Evolutionary conservation across 1,140 invertebrate genomes (phyloP), one percentile per base, ranked within the genome.

Genomic region (Parapsyche elsis): DNA sequence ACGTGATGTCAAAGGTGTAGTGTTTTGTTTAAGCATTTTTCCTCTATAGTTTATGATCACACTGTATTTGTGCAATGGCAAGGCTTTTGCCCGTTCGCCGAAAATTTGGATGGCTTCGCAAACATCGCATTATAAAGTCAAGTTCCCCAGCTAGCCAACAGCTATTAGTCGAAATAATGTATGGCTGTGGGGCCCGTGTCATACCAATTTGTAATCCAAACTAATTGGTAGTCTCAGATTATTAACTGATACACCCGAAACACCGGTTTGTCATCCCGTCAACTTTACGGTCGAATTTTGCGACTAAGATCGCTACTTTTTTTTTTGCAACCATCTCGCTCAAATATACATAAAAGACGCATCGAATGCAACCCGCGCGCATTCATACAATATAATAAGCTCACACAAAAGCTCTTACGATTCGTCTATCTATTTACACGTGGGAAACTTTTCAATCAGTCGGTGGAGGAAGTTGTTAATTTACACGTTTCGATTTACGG

Each of bases 161-260:
- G 75, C 74, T 76, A 76, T 76, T 76, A 77, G 57, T n/a, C 26
- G 38, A 64, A 77, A 77, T 77, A 64, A 64, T 21, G 57, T 64
- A 64, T 30, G 59, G 71, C 80, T 53, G 67, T 26, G 77, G 80
- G 71, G 77, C 76, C 76, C 76, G 73, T 81, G 80, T 81, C 80
- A 81, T 74, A 81, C 49, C 77, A 81, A 81, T 81, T 81, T 81
- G 77, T 81, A 81, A 81, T 78, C 80, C 80, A 79, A 81, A 81
- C 76, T 79, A 81, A 81, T 81, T 79, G 80, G 76, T 76, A 61
- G 75, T 70, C 71, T 78, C 30, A 70, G 80, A 78, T 81, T 81
- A 81, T 78, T 78, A 78, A 78, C 19, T 78, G 75, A 73, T 59
- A 61, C 57, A 61, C 57, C 57, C 57, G 57, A 61, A 53, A 67